phyloP scores from a whole-genome alignment of 2,797 vertebrate genomes.

The Neostethus bicornis region DNA sequence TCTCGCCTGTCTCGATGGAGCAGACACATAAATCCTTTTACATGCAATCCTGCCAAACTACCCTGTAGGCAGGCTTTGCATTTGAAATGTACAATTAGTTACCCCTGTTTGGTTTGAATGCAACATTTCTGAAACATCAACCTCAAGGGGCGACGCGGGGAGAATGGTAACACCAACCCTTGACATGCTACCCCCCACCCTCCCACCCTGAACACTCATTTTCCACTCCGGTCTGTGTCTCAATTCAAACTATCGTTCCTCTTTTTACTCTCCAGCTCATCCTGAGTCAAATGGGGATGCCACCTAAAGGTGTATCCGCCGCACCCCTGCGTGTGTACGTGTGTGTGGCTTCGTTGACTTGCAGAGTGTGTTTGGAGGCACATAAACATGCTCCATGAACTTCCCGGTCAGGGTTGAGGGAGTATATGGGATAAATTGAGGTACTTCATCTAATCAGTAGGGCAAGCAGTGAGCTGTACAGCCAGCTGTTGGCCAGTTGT shows the following conservation, averaged over 20 bases:
- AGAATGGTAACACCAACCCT: constrained; percentile 50
- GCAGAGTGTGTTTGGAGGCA: constrained; percentile 40
- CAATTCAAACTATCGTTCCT: constrained; percentile 11
- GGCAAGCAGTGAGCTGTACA: constrained; percentile 45
- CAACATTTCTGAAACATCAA: constrained; percentile 69
- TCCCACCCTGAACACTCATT: constrained; percentile 36
- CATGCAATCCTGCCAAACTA: constrained; percentile 69
- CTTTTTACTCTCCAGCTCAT: constrained; percentile 3
- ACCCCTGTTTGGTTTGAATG: constrained; percentile 76
- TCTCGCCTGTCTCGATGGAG: constrained; percentile 59
- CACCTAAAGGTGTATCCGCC: constrained; percentile 18
- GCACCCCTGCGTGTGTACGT: constrained; percentile 22
- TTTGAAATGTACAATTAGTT: constrained; percentile 82
- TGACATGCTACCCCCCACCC: constrained; percentile 33
- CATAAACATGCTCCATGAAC: constrained; percentile 45
- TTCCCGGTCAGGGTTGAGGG: constrained; percentile 44
- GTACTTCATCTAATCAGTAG: constrained; percentile 61
- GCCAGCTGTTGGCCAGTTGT: constrained; percentile 64
- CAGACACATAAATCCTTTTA: constrained; percentile 77
- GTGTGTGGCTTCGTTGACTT: constrained; percentile 36
- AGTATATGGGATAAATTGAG: constrained; percentile 50
- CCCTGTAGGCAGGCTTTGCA: constrained; percentile 79
- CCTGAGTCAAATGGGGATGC: constrained; percentile 39
- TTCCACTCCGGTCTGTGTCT: constrained; percentile 12
- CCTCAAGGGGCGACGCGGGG: constrained; percentile 46